These are phyloP conservation scores for Microcebus tavaratra DNA, from an alignment of 2,113 vertebrate species.

Conservation along the genomic window DNA sequence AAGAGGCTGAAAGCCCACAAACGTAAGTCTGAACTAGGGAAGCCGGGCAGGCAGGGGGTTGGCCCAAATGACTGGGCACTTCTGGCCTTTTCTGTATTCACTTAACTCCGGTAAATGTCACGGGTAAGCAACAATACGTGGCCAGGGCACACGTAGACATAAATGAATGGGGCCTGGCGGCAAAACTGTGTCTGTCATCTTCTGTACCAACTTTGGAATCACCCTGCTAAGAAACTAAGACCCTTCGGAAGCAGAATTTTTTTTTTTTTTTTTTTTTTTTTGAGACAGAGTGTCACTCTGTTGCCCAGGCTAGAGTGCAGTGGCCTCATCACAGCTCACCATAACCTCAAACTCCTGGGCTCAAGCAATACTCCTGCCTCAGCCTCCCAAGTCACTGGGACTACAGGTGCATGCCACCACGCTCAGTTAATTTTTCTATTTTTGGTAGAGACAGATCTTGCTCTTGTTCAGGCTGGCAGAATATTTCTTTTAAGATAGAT, in stretches of 20 bases:
- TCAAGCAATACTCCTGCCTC: too few relatives aligned
- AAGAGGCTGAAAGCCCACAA: conserved; percentile 91
- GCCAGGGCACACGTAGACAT: rapidly evolving
- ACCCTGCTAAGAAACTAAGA: neutral
- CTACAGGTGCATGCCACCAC: too few relatives aligned
- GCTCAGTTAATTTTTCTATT: too few relatives aligned
- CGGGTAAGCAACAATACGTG: rapidly evolving
- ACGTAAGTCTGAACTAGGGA: conserved; percentile 87
- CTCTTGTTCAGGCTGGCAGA: too few relatives aligned
- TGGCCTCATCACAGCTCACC: too few relatives aligned
- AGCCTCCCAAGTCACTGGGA: too few relatives aligned
- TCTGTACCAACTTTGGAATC: neutral
- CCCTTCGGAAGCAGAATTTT: neutral
- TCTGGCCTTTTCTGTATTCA: neutral
- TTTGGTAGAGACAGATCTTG: too few relatives aligned
- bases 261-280: neutral
- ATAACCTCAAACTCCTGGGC: too few relatives aligned
- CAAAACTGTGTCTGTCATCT: neutral
- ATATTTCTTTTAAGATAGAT: too few relatives aligned
- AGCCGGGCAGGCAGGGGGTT: neutral
- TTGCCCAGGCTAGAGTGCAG: too few relatives aligned
- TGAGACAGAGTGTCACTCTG: too few relatives aligned
- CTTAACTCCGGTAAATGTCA: neutral
- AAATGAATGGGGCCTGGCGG: neutral
- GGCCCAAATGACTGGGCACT: neutral